phyloP scores from a whole-genome alignment of 2,113 vertebrate genomes.

The Ariopsis seemanni region DNA sequence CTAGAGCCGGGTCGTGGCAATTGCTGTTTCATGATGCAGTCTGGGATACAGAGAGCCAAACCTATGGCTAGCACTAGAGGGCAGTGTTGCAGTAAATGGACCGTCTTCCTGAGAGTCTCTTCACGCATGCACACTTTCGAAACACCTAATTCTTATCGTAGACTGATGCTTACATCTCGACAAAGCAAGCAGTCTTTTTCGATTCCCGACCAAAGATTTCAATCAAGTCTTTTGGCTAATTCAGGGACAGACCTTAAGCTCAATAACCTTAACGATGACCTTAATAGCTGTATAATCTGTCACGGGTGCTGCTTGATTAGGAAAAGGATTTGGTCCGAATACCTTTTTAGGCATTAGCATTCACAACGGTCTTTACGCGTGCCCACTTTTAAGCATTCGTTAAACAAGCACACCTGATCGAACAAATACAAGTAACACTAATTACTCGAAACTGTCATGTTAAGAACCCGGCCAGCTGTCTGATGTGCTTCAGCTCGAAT shows the following conservation, averaged over 20 bases:
- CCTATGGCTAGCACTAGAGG: slow-evolving; percentile 51
- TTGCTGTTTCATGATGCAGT: not conserved
- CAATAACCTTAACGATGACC: not conserved
- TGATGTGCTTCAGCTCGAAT: not conserved
- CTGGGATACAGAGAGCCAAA: not conserved
- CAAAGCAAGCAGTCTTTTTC: not conserved
- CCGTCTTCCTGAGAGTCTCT: not conserved
- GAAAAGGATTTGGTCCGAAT: not conserved
- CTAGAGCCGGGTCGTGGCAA: not conserved
- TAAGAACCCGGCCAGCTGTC: not conserved
- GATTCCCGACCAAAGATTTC: not conserved
- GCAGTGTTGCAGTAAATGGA: slow-evolving; percentile 42
- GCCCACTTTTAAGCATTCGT: not conserved
- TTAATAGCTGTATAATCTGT: not conserved
- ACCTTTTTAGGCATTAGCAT: not conserved
- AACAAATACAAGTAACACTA: not conserved
- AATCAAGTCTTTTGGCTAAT: slow-evolving; percentile 6
- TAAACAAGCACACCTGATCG: not conserved
- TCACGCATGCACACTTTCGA: not conserved
- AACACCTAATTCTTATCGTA: not conserved
- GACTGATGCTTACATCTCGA: not conserved
- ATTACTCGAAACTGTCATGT: not conserved
- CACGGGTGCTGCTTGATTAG: not conserved
- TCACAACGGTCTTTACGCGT: not conserved
- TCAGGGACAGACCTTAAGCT: not conserved